Conservation (phyloP, 2,888 invertebrate species). For the Platerodrilus igneus region DNA sequence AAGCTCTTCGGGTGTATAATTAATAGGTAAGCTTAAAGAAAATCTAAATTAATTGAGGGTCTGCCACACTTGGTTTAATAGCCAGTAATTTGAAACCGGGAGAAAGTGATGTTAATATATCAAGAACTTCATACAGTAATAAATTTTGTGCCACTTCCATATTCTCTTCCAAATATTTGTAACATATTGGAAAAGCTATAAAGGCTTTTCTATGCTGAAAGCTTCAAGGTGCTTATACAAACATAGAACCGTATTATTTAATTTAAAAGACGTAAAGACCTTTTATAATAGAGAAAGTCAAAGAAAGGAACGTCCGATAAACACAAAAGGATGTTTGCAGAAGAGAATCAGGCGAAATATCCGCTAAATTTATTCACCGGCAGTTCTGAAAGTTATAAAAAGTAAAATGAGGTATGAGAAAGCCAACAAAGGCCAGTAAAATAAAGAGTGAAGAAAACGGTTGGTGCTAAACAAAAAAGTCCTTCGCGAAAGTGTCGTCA, state of each 20-base stretch:
- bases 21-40: constrained; percentile 9
- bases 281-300: constrained; percentile 10
- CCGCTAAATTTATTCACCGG: constrained; percentile 15
- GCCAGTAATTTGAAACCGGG: too few relatives aligned
- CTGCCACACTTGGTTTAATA: constrained; percentile 7
- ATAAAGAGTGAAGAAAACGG: constrained; percentile 19
- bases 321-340: constrained; percentile 15
- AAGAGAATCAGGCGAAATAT: constrained; percentile 11
- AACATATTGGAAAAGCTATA: too few relatives aligned
- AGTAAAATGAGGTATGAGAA: constrained; percentile 15
- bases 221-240: too few relatives aligned
- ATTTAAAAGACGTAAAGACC: constrained; percentile 12
- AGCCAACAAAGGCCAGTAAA: constrained; percentile 18
- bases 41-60: constrained; percentile 12
- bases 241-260: constrained; percentile 11
- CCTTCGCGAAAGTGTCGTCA: constrained; percentile 19
- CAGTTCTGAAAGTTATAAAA: constrained; percentile 11
- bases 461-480: constrained; percentile 20
- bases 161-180: too few relatives aligned
- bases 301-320: constrained; percentile 14
- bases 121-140: too few relatives aligned
- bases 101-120: not conserved
- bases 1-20: constrained; percentile 6
- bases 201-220: too few relatives aligned
- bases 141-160: too few relatives aligned